These are phyloP conservation scores for Penaeus japonicus DNA, from an alignment of 1,140 invertebrate species.

Conservation along the genomic window DNA sequence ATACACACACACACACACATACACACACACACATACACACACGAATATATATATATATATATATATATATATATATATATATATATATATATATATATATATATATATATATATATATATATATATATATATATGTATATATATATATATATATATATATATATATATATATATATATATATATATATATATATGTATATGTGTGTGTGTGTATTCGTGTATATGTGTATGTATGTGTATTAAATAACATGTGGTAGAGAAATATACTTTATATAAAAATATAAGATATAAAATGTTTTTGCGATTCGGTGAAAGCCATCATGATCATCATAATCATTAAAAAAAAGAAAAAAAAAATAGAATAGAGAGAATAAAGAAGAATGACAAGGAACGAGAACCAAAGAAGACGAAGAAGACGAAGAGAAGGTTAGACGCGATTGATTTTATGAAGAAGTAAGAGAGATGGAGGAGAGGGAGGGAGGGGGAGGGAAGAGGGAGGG, in stretches of 20 bases:
- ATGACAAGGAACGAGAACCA: no score
- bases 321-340: no score
- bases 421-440: not conserved
- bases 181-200: conserved; percentile 2
- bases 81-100: conserved; percentile 2
- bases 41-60: conserved; percentile 6
- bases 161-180: not conserved
- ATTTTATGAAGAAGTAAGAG: not conserved
- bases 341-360: no score
- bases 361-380: no score
- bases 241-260: not conserved
- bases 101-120: conserved; percentile 2
- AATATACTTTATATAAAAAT: not conserved
- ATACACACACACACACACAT: no score
- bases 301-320: not conserved
- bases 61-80: conserved; percentile 14
- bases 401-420: no score
- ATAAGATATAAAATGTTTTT: not conserved
- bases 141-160: conserved; percentile 1
- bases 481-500: no score
- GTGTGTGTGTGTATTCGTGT: conserved; percentile 9
- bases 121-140: not conserved
- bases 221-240: not conserved
- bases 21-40: no score
- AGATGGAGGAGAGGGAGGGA: not conserved